Conservation (phyloP, 2,888 invertebrate genomes). For the Tuberolachnus salignus region DNA sequence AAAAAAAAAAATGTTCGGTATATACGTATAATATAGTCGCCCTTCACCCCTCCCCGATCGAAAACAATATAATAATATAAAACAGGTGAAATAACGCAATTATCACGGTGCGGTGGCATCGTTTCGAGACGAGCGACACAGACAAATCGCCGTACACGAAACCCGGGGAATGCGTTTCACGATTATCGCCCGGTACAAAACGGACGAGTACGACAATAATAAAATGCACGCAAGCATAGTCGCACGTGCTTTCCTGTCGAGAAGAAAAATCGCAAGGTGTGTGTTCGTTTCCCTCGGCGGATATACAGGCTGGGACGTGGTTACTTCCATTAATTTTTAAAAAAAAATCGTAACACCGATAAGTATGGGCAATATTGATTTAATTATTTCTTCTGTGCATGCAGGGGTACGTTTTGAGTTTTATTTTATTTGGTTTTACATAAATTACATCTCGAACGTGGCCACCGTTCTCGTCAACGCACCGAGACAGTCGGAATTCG, state of each 20-base stretch:
- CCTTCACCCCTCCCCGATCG: no score
- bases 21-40: no score
- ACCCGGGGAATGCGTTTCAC: conserved; percentile 19
- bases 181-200: conserved; percentile 21
- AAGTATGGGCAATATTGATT: no score
- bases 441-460: no score
- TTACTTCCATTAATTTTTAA: conserved; percentile 49
- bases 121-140: not conserved
- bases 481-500: no score
- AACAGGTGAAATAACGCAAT: conserved; percentile 55
- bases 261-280: conserved; percentile 44
- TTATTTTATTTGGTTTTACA: no score
- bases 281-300: not conserved
- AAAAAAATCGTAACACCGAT: no score
- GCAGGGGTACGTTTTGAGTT: no score
- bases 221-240: not conserved
- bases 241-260: no score
- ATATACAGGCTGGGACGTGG: conserved; percentile 13
- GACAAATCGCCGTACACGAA: conserved; percentile 30
- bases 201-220: not conserved
- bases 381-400: no score
- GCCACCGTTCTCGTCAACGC: no score
- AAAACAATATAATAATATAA: conserved; percentile 28
- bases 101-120: conserved; percentile 19
- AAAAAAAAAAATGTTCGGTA: no score